phyloP scores from a whole-genome alignment of 2,888 invertebrate species.

The Meghimatium bilineatum region DNA sequence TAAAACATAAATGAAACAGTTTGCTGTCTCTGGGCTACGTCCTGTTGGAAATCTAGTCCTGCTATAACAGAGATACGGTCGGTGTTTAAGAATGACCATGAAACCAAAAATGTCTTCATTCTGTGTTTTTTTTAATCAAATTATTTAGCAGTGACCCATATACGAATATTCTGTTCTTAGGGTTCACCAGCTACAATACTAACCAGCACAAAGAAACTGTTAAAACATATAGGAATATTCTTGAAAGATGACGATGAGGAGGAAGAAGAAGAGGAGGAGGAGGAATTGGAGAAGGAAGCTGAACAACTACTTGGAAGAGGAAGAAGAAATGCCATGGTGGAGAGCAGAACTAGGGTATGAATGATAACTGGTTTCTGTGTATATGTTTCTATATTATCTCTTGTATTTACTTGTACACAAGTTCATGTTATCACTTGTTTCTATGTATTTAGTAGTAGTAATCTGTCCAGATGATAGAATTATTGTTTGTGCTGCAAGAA shows the following conservation, averaged over 20 bases:
- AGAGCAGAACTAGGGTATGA: constrained; percentile 89
- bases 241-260: constrained; percentile 82
- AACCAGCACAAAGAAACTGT: constrained; percentile 94
- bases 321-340: constrained; percentile 90
- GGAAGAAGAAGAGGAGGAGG: constrained; percentile 82
- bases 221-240: constrained; percentile 96
- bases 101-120: too few relatives aligned
- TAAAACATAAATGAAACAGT: too few relatives aligned
- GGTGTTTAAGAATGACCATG: too few relatives aligned
- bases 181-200: constrained; percentile 88
- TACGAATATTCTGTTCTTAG: constrained; percentile 49
- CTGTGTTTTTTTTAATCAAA: neutral
- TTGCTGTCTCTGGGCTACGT: too few relatives aligned
- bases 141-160: neutral
- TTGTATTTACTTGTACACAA: neutral
- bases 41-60: too few relatives aligned
- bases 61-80: too few relatives aligned
- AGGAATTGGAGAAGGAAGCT: constrained; percentile 76
- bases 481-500: too few relatives aligned
- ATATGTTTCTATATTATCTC: neutral
- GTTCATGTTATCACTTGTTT: too few relatives aligned
- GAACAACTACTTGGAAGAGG: constrained; percentile 86
- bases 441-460: too few relatives aligned
- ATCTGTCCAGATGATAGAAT: too few relatives aligned
- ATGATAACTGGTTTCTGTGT: neutral